Conservation (phyloP, 2,113 vertebrate species). For the Puffinus mauretanicus region DNA sequence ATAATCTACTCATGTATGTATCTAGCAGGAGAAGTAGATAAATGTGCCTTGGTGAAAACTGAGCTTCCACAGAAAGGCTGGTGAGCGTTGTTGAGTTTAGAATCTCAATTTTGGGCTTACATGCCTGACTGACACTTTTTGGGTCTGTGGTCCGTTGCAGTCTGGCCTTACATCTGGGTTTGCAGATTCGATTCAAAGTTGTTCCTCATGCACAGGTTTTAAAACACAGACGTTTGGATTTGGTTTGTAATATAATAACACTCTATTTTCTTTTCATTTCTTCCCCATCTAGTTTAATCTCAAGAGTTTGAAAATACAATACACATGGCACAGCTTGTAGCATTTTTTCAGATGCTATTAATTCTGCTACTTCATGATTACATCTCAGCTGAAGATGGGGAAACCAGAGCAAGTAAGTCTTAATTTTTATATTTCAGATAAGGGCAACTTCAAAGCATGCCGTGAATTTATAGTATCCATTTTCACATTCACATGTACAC, state of each 20-base stretch:
- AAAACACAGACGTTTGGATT: background rate
- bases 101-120: background rate
- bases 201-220: background rate
- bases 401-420: slow-evolving; percentile 94
- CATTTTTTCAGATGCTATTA: slow-evolving; percentile 74
- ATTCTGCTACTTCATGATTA: slow-evolving; percentile 78
- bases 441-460: background rate
- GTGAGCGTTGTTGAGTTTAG: background rate
- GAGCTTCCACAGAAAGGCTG: background rate
- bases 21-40: background rate
- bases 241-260: background rate
- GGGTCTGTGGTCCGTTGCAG: background rate
- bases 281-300: slow-evolving; percentile 29
- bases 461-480: background rate
- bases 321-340: slow-evolving; percentile 62
- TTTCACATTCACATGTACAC: background rate
- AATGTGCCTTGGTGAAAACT: background rate
- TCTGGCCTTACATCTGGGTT: background rate
- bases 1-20: background rate
- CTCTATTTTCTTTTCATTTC: background rate
- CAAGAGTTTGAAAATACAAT: slow-evolving; percentile 29
- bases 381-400: slow-evolving; percentile 84
- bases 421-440: slow-evolving; percentile 16
- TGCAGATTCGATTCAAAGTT: background rate
- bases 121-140: background rate